Conservation (phyloP, 2,797 vertebrate species). For the Sebastes diploproa region DNA sequence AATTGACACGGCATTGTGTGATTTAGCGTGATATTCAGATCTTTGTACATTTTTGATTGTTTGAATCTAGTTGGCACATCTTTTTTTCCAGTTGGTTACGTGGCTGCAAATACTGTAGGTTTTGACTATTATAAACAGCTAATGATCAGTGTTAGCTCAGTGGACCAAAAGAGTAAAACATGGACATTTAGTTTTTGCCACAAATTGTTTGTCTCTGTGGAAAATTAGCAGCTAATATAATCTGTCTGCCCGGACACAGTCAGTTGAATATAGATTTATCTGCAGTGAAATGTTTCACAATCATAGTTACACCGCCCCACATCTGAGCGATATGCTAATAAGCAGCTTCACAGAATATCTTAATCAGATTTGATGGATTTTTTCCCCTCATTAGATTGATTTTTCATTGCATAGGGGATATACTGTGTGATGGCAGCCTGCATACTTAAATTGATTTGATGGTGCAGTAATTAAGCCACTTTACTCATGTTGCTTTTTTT, state of each 20-base stretch:
- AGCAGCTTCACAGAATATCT: constrained; percentile 42
- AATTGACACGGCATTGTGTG: neutral
- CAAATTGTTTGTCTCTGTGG: neutral
- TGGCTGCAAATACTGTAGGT: neutral
- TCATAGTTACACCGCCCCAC: constrained; percentile 28
- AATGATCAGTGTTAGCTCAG: neutral
- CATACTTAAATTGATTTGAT: constrained; percentile 43
- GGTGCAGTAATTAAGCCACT: constrained; percentile 54
- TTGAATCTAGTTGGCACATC: neutral
- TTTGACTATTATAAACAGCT: neutral
- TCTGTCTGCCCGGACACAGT: neutral
- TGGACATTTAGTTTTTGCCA: neutral
- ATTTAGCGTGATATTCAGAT: neutral
- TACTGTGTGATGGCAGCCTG: constrained; percentile 29
- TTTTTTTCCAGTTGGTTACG: neutral
- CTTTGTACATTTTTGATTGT: neutral
- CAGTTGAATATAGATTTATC: constrained; percentile 12
- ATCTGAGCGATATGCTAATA: constrained; percentile 41
- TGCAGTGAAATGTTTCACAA: constrained; percentile 14
- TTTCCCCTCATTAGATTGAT: constrained; percentile 21
- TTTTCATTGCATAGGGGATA: constrained; percentile 37
- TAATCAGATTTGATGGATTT: constrained; percentile 38
- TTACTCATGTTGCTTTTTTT: constrained; percentile 38
- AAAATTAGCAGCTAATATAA: neutral
- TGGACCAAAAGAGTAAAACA: neutral